Conservation (phyloP, 2,113 vertebrate species). For the Rallus limicola region DNA sequence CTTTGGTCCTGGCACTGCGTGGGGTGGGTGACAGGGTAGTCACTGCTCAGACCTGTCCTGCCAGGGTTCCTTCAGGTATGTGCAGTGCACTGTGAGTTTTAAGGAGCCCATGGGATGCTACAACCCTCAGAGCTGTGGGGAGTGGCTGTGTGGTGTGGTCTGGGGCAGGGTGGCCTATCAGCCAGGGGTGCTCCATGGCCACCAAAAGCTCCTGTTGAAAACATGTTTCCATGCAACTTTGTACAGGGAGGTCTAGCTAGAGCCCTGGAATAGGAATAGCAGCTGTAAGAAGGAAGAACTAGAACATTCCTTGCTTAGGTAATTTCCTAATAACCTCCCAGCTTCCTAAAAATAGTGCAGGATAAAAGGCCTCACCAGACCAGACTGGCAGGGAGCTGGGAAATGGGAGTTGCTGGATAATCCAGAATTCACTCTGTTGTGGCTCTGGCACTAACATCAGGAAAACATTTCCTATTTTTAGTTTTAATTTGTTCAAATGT, state of each 20-base stretch:
- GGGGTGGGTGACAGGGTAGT: too few species aligned
- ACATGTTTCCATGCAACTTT: not conserved
- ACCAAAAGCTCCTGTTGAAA: not conserved
- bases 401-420: slow-evolving; percentile 49
- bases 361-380: not conserved
- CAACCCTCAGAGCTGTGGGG: not conserved
- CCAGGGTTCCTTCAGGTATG: too few species aligned
- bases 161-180: too few species aligned
- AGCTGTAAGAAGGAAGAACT: slow-evolving; percentile 36
- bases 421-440: slow-evolving; percentile 3
- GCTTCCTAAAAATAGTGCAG: slow-evolving; percentile 56
- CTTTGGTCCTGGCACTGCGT: not conserved
- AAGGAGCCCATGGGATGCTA: not conserved
- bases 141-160: rapidly evolving
- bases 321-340: slow-evolving; percentile 48
- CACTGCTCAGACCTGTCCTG: not conserved
- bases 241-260: slow-evolving; percentile 11
- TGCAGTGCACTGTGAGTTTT: not conserved
- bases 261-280: slow-evolving; percentile 42
- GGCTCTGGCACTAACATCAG: not conserved
- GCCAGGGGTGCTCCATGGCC: not conserved
- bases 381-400: not conserved
- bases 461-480: slow-evolving; percentile 21
- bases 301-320: slow-evolving; percentile 62
- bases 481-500: not conserved